These are phyloP conservation scores for Pocillopora damicornis DNA, from an alignment of 64 coral and sea anemone species.

Conservation along the genomic window DNA sequence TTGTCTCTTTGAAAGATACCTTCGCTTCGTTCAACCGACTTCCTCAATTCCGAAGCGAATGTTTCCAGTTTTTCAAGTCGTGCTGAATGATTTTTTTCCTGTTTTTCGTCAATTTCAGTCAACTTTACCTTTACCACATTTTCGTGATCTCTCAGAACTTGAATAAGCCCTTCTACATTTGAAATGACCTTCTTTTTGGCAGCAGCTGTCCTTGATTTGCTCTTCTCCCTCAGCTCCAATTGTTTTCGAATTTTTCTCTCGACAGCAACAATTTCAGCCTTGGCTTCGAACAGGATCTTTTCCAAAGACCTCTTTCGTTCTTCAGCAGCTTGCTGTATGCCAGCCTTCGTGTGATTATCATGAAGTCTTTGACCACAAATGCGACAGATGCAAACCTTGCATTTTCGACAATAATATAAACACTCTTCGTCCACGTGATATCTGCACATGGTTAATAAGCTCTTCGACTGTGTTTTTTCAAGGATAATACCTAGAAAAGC, in stretches of 20 bases:
- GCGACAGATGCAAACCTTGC: too few species aligned
- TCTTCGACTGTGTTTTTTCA: too few species aligned
- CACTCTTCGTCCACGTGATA: too few species aligned
- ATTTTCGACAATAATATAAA: too few species aligned
- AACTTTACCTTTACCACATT: background rate
- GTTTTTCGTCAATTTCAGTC: background rate
- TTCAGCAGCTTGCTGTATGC: background rate
- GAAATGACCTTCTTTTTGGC: background rate
- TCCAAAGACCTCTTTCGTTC: background rate
- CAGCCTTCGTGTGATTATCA: too few species aligned
- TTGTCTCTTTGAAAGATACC: background rate
- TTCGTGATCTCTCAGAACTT: constrained; percentile 6
- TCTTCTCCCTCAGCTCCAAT: background rate
- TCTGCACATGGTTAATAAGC: too few species aligned
- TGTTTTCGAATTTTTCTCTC: background rate
- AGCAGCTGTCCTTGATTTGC: background rate
- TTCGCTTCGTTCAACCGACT: background rate
- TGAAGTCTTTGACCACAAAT: too few species aligned
- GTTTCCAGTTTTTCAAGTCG: background rate
- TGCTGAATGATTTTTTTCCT: background rate
- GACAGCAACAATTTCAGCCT: background rate
- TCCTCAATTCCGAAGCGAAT: background rate
- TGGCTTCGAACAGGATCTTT: background rate
- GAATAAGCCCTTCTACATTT: background rate
- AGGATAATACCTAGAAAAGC: too few species aligned